These are phyloP conservation scores for Naso thynnoides DNA, from an alignment of 2,797 vertebrate species.

Conservation along the genomic window DNA sequence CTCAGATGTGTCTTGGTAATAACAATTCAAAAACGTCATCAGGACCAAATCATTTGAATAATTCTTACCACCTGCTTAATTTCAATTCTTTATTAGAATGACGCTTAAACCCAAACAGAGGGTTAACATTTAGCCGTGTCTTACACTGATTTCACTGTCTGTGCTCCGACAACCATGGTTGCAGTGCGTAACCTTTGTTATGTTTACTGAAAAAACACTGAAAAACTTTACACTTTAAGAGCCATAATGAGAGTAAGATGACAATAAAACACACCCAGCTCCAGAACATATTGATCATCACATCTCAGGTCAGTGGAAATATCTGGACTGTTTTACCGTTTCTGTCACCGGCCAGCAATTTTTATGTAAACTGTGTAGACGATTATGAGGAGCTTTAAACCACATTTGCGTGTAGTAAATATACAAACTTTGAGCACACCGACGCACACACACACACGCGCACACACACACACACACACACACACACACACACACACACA, in stretches of 20 bases:
- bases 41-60: too few species aligned
- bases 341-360: constrained; percentile 9
- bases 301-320: background rate
- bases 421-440: constrained; percentile 28
- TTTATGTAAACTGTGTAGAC: constrained; percentile 30
- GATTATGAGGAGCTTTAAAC: constrained; percentile 25
- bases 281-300: background rate
- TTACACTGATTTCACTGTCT: background rate
- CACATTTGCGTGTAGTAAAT: constrained; percentile 24
- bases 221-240: background rate
- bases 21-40: too few species aligned
- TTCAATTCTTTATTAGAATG: background rate
- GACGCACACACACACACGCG: background rate
- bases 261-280: background rate
- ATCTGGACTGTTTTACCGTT: background rate
- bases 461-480: too few species aligned
- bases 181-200: background rate
- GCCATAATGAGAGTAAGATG: background rate
- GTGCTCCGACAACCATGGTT: too few species aligned
- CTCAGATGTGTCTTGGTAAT: too few species aligned
- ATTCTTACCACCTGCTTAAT: too few species aligned
- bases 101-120: too few species aligned
- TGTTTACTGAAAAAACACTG: background rate
- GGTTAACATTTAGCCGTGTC: background rate
- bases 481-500: too few species aligned